These are phyloP conservation scores for Laothoe populi DNA, from an alignment of 2,888 invertebrate species.

Conservation along the genomic window DNA sequence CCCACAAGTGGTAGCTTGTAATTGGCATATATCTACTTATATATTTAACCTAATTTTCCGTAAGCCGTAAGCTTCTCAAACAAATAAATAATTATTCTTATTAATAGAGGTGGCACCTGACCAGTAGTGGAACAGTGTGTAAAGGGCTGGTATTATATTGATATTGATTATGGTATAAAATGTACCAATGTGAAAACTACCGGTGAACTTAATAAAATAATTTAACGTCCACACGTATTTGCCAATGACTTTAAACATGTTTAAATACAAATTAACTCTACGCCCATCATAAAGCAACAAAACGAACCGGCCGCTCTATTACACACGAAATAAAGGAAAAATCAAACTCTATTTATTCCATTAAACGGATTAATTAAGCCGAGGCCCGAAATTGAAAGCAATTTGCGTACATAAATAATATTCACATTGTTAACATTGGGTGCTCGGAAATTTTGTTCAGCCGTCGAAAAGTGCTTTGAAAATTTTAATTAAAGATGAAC, in stretches of 20 bases:
- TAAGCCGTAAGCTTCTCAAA: too few relatives aligned
- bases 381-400: slow-evolving; percentile 43
- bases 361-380: slow-evolving; percentile 50
- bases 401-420: slow-evolving; percentile 55
- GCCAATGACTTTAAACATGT: not conserved
- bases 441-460: slow-evolving; percentile 25
- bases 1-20: too few relatives aligned
- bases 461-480: slow-evolving; percentile 49
- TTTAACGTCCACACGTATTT: not conserved
- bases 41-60: too few relatives aligned
- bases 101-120: too few relatives aligned
- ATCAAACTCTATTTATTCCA: slow-evolving; percentile 31
- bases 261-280: not conserved
- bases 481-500: slow-evolving; percentile 65
- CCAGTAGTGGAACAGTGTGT: too few relatives aligned
- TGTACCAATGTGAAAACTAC: too few relatives aligned
- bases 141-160: too few relatives aligned
- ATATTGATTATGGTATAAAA: too few relatives aligned
- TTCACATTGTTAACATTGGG: slow-evolving; percentile 41
- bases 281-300: not conserved
- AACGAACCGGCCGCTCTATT: slow-evolving; percentile 5
- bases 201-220: not conserved
- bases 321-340: slow-evolving; percentile 18
- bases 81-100: too few relatives aligned
- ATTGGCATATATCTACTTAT: too few relatives aligned